These are phyloP conservation scores for Parambassis ranga DNA, from an alignment of 2,797 vertebrate genomes.

Conservation along the genomic window DNA sequence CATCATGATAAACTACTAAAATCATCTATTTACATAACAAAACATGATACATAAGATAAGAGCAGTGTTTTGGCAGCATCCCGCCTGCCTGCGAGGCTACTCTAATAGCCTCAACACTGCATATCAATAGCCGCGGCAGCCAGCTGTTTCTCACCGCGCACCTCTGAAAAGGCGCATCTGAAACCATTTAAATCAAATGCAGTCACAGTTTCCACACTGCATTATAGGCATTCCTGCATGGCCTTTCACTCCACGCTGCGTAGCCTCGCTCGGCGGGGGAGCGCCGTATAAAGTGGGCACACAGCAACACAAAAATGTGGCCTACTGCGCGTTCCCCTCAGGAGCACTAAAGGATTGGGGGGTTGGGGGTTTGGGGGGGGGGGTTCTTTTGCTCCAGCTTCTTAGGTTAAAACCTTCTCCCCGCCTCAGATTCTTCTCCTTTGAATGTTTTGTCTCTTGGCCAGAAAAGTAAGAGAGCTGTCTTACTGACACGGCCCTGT, in stretches of 20 bases:
- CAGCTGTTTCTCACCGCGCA: conserved; percentile 75
- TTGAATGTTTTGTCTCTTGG: conserved; percentile 70
- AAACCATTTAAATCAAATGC: conserved; percentile 82
- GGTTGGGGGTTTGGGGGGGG: background rate
- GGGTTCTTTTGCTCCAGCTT: conserved; percentile 47
- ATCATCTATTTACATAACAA: conserved; percentile 46
- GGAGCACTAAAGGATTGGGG: conserved; percentile 43
- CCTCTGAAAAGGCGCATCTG: conserved; percentile 79
- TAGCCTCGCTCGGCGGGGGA: conserved; percentile 69
- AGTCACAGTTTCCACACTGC: conserved; percentile 82
- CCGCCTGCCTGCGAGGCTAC: conserved; percentile 41
- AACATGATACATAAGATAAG: conserved; percentile 36
- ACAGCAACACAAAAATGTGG: conserved; percentile 72
- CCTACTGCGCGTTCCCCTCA: conserved; percentile 57
- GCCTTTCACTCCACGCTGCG: conserved; percentile 70
- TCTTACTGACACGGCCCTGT: conserved; percentile 57
- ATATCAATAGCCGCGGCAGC: conserved; percentile 73
- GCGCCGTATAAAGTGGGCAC: conserved; percentile 71
- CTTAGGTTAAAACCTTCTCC: conserved; percentile 65
- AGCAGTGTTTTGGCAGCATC: conserved; percentile 32
- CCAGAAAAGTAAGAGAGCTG: conserved; percentile 49
- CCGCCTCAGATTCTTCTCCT: conserved; percentile 59
- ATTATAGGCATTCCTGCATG: conserved; percentile 78
- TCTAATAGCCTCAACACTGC: conserved; percentile 58
- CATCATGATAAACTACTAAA: conserved; percentile 45